Evolutionary conservation across 2,888 invertebrate species (phyloP), one percentile per base, ranked within the genome.

Genomic region (Rugalucina vietnamica): DNA sequence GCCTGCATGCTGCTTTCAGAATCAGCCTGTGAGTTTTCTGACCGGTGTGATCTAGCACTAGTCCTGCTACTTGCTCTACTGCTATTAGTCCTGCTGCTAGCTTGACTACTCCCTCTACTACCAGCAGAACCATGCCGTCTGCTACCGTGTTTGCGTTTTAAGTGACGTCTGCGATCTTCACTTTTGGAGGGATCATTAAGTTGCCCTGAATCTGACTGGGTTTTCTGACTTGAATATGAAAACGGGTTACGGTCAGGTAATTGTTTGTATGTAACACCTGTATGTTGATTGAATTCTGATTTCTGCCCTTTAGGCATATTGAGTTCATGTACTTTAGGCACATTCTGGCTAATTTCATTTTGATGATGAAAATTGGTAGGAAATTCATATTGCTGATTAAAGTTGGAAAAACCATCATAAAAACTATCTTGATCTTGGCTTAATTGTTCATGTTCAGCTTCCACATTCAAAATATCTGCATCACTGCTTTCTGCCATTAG

Each of bases 381-480:
- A 27, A 21, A 18, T 43, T 43, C 43, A 43, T 43, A 18, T 18
- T 43, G 43, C 10, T 8, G 43, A 43, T 12, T 43, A 43, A 43
- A 43, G 43, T 43, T 43, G 10, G 43, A 43, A 43, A 18, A 18
- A 43, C 18, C 18, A 18, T 12, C 8, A 12, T 43, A 12, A 8
- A 43, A 12, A 18, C 18, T 43, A 8, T 43, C 10, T 12, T 43
- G 10, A 12, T 12, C 43, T 18, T 12, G 8, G 18, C 8, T 12
- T 8, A 43, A 12, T 43, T 8, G 18, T 8, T 43, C 36, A 57
- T 72, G 76, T 69, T 81, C 76, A 32, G 71, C 76, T 43, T 69
- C 76, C 18, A 79, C 71, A 79, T 82, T 76, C 21, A 79, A 34
- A 5, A 79, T 71, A 37, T 80, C 69, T 50, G 65, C 54, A 71